Percentiles rank a stretch among this genome's conserved stretches.
Evolutionary conservation across 2,113 vertebrate species (phyloP).

Genomic region (Ciconia maguari): DNA sequence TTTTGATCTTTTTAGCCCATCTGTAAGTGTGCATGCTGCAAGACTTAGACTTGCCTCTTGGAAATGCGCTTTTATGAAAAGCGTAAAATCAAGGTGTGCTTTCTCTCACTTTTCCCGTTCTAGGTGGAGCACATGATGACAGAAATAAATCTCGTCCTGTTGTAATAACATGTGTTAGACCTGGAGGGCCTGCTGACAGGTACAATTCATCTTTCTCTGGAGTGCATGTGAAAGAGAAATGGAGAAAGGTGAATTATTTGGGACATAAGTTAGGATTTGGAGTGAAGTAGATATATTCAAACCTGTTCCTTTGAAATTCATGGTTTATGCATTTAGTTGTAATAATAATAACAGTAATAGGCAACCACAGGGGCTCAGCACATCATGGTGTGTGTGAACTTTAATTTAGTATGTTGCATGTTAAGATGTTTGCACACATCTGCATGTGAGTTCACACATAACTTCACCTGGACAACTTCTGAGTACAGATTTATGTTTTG

Average conservation of each 20-base stretch:
- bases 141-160: conserved; percentile 98
- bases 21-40: neutral
- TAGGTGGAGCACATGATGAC: conserved; percentile 94
- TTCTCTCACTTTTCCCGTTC: conserved; percentile 41
- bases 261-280: neutral
- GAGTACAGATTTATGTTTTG: neutral
- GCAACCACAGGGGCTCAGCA: neutral
- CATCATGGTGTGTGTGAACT: neutral
- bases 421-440: neutral
- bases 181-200: conserved; percentile 96
- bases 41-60: neutral
- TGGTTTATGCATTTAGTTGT: neutral
- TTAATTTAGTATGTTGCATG: neutral
- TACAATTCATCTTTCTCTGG: conserved; percentile 71
- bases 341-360: neutral
- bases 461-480: neutral
- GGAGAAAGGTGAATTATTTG: conserved; percentile 15
- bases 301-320: neutral
- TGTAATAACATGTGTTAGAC: conserved; percentile 93
- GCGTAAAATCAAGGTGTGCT: neutral
- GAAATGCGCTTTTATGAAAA: conserved; percentile 19
- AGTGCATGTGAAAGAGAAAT: conserved; percentile 19
- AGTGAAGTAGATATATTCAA: neutral
- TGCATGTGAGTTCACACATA: neutral
- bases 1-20: neutral